Percentiles rank a stretch among this genome's conserved stretches.
Conservation (phyloP, 1,140 invertebrate genomes). For the Scaptodrosophila lebanonensis region DNA sequence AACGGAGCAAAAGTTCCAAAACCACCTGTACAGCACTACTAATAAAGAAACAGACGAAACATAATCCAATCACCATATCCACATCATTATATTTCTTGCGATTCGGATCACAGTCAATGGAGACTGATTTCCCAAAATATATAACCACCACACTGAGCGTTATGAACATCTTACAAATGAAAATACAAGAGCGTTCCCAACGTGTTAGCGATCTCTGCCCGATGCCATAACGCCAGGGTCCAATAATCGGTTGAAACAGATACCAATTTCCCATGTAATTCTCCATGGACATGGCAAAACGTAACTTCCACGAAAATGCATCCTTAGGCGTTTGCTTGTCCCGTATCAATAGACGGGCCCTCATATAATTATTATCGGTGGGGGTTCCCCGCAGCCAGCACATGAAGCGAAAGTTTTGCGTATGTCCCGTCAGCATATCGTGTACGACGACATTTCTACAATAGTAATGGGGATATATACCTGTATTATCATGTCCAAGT, state of each 20-base stretch:
- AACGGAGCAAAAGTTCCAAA: constrained; percentile 3
- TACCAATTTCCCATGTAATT: constrained; percentile 25
- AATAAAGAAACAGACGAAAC: constrained; percentile 6
- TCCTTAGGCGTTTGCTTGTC: neutral
- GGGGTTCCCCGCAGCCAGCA: constrained; percentile 8
- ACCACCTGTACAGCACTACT: neutral
- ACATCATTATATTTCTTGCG: constrained; percentile 30
- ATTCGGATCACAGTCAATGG: constrained; percentile 32
- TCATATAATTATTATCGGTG: neutral
- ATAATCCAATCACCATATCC: constrained; percentile 3
- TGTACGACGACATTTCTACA: constrained; percentile 16
- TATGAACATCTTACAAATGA: constrained; percentile 9
- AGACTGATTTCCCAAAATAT: constrained; percentile 19
- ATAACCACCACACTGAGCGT: constrained; percentile 13
- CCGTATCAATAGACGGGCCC: neutral
- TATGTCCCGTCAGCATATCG: constrained; percentile 5
- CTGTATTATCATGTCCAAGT: constrained; percentile 21
- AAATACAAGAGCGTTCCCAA: constrained; percentile 33
- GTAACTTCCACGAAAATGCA: neutral
- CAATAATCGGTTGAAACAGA: constrained; percentile 33
- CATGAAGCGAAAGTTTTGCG: constrained; percentile 18
- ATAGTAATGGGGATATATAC: constrained; percentile 37
- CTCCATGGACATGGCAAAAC: constrained; percentile 26
- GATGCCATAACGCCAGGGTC: constrained; percentile 32
- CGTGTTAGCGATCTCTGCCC: neutral